These are phyloP conservation scores for Choreutis nemorana DNA, from an alignment of 2,888 invertebrate genomes.

Conservation along the genomic window DNA sequence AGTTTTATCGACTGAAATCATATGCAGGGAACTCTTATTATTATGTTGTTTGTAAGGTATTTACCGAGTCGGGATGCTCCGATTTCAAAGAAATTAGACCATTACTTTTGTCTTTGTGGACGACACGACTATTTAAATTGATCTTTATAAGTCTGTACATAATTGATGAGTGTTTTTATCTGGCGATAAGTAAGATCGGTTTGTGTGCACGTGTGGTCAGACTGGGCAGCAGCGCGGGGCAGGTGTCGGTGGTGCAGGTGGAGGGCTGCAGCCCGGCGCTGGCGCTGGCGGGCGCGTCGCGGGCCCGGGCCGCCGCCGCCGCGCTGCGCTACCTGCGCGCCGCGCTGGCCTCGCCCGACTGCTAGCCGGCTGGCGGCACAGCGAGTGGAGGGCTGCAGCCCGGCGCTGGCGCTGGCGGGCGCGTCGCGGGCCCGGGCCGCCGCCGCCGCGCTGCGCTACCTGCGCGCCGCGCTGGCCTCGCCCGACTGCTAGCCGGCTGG, in stretches of 20 bases:
- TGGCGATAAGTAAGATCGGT: no score
- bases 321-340: slow-evolving; percentile 21
- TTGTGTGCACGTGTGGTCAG: no score
- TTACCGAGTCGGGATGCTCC: no score
- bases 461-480: slow-evolving; percentile 22
- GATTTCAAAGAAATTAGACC: no score
- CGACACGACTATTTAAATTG: no score
- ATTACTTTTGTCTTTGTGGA: no score
- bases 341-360: slow-evolving; percentile 15
- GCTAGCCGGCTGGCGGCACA: slow-evolving; percentile 8
- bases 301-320: slow-evolving; percentile 17
- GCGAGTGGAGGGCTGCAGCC: slow-evolving; percentile 3
- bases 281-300: slow-evolving; percentile 16
- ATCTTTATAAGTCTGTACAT: no score
- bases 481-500: slow-evolving; percentile 8
- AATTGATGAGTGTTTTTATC: no score
- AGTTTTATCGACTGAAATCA: no score
- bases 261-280: slow-evolving; percentile 6
- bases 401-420: slow-evolving; percentile 13
- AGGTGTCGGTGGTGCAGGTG: slow-evolving; percentile 9
- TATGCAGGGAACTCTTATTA: no score
- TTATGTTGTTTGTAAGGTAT: no score
- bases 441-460: slow-evolving; percentile 16
- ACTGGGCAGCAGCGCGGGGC: slow-evolving; percentile 8
- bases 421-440: slow-evolving; percentile 19